phyloP scores from a whole-genome alignment of 2,113 vertebrate species.

The Sapayoa aenigma region DNA sequence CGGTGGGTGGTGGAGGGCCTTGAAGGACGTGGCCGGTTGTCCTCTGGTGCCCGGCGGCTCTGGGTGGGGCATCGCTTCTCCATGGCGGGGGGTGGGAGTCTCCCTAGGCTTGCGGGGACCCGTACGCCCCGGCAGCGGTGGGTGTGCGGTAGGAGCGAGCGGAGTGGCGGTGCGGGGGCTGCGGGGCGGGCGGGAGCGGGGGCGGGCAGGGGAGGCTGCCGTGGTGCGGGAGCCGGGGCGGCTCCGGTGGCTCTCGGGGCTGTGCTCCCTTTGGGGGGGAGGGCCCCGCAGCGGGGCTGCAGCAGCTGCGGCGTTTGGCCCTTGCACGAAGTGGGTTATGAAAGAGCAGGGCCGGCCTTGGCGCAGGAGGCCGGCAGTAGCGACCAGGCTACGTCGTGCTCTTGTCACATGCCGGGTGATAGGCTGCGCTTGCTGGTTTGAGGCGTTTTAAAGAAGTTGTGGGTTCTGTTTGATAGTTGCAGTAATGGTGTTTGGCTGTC shows the following conservation, averaged over 20 bases:
- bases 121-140: neutral
- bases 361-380: neutral
- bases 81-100: no score
- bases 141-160: neutral
- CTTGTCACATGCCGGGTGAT: neutral
- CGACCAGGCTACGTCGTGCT: rapidly evolving
- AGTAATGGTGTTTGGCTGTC: rapidly evolving
- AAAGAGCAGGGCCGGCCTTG: neutral
- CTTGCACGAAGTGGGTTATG: neutral
- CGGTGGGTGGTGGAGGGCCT: neutral
- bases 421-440: neutral
- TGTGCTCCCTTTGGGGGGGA: neutral
- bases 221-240: neutral
- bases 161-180: rapidly evolving
- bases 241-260: neutral
- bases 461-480: no score
- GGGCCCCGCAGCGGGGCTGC: rapidly evolving
- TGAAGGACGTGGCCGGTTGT: neutral
- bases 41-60: neutral
- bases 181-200: neutral
- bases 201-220: neutral
- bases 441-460: rapidly evolving
- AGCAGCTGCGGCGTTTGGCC: rapidly evolving
- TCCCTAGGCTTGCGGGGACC: no score
- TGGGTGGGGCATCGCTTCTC: neutral